Evolutionary conservation across 2,888 invertebrate genomes (phyloP), one percentile per base, ranked within the genome.

Genomic region (Calameuta pallipes): DNA sequence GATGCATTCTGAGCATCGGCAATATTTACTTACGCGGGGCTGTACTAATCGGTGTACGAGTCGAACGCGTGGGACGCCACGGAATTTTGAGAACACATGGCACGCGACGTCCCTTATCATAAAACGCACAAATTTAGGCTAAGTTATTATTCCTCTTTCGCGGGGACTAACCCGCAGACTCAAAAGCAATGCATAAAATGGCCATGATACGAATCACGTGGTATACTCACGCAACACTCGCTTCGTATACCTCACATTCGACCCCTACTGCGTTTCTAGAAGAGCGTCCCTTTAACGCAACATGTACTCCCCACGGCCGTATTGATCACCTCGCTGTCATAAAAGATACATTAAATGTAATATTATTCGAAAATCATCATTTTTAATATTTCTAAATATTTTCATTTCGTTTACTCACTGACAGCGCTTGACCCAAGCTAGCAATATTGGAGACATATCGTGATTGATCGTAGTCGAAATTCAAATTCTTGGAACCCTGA

Each of bases 381-480:
- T 31, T 15, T 30, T 31, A 15, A 71, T 12, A 71, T 71, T 71
- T 71, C 2, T 6, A 11, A 15, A 71, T 31, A 71, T 56, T 23
- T 56, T 56, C 23, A 56, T 56, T 23, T 56, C 1, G 9, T 31
- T 33, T 33, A 78, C 86, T 87, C 77, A 90, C 90, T 86, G 88
- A 83, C 79, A 89, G 85, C 68, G 84, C 83, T 33, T 85, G 85
- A 23, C 85, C 87, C 68, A 86, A 82, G 33, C 13, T 33, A 30
- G 85, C 83, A 41, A 87, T 81, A 78, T 86, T 87, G 35, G 88
- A 81, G 30, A 84, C 80, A 70, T 88, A 89, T 70, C 85, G 87
- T 3, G 85, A 81, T 36, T 85, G 84, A 70, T 82, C 85, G 75
- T 84, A 84, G 71, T 87, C 86, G 80, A 87, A 87, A 81, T 87